Percentiles rank a stretch among this genome's conserved stretches.
Conservation (phyloP, 2,888 invertebrate genomes). For the Eupithecia pulchellata region DNA sequence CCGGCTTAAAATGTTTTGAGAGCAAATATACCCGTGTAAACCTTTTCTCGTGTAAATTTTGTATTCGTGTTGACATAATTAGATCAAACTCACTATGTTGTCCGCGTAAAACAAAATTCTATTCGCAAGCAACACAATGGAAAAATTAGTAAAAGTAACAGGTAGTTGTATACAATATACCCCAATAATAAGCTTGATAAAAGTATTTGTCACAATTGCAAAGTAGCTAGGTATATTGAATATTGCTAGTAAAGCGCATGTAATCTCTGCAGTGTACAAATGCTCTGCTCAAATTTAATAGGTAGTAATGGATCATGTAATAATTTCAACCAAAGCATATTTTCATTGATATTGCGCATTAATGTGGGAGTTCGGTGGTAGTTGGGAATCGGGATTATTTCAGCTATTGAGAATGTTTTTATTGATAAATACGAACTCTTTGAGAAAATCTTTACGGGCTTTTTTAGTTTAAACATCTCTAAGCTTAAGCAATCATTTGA, state of each 20-base stretch:
- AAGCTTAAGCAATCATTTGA: too few relatives aligned
- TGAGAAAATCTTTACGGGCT: too few relatives aligned
- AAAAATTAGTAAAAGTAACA: slow-evolving; percentile 17
- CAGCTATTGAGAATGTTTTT: background rate
- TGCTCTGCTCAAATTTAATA: background rate
- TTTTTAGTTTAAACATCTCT: too few relatives aligned
- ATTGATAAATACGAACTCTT: too few relatives aligned
- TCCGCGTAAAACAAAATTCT: slow-evolving; percentile 37
- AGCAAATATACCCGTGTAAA: slow-evolving; percentile 48
- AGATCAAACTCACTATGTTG: slow-evolving; percentile 44
- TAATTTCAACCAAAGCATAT: background rate
- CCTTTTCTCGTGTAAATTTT: slow-evolving; percentile 43
- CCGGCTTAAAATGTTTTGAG: background rate
- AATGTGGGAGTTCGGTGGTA: background rate
- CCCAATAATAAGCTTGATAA: slow-evolving; percentile 27
- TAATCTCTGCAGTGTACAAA: slow-evolving; percentile 20
- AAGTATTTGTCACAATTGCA: too few relatives aligned
- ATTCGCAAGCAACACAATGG: slow-evolving; percentile 31
- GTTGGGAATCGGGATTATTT: background rate
- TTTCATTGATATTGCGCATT: background rate
- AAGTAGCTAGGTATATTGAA: slow-evolving; percentile 17
- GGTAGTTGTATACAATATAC: slow-evolving; percentile 10
- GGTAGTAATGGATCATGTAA: background rate
- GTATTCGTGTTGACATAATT: slow-evolving; percentile 41
- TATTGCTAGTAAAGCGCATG: slow-evolving; percentile 21